These are phyloP conservation scores for Ethmia dodecea DNA, from an alignment of 2,888 invertebrate genomes.

Conservation along the genomic window DNA sequence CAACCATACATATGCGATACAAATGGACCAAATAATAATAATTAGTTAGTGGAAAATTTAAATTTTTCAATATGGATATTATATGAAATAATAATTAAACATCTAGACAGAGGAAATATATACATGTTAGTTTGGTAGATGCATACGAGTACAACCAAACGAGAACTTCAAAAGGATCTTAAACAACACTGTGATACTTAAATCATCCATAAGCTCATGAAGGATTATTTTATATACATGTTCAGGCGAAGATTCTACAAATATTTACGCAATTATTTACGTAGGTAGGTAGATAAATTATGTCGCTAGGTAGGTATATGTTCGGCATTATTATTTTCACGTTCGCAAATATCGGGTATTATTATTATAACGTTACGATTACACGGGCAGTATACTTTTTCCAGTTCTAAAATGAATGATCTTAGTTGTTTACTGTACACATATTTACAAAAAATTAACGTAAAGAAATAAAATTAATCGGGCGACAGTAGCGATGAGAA, in stretches of 20 bases:
- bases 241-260: conserved; percentile 27
- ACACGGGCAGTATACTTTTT: conserved; percentile 21
- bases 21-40: conserved; percentile 18
- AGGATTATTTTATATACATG: conserved; percentile 20
- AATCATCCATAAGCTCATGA: conserved; percentile 17
- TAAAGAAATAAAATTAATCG: no score
- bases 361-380: conserved; percentile 12
- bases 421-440: conserved; percentile 32
- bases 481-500: no score
- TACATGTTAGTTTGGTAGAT: conserved; percentile 25
- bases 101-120: conserved; percentile 27
- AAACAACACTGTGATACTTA: no score
- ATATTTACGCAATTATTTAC: conserved; percentile 20
- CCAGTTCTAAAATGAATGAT: conserved; percentile 24
- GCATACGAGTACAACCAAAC: conserved; percentile 26
- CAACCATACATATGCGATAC: no score
- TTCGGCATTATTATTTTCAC: conserved; percentile 10
- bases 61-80: conserved; percentile 20
- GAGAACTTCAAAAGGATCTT: conserved; percentile 29
- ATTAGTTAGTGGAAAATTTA: conserved; percentile 18
- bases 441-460: conserved; percentile 50
- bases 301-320: conserved; percentile 11
- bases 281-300: conserved; percentile 13
- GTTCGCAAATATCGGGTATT: conserved; percentile 12
- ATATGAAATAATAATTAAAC: conserved; percentile 31